Evolutionary conservation across 2,113 vertebrate species (phyloP).

Genomic region (Aleadryas rufinucha): DNA sequence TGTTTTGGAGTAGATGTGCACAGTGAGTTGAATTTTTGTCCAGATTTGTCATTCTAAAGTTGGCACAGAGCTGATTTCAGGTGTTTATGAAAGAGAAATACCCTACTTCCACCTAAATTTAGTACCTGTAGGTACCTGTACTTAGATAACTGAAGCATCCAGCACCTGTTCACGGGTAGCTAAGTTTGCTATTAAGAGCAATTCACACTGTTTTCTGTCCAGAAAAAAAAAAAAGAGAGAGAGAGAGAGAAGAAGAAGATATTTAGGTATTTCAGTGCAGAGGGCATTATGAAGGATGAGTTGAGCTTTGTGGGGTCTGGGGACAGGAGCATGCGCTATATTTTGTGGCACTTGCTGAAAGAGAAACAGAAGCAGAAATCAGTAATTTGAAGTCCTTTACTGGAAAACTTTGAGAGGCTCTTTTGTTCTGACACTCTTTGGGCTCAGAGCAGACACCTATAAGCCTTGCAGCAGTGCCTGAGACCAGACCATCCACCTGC

Average conservation of each 20-base stretch:
- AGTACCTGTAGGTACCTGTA: neutral
- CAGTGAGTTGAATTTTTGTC: neutral
- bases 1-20: neutral
- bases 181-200: neutral
- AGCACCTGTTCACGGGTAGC: rapidly evolving
- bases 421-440: neutral
- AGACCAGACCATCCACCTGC: rapidly evolving
- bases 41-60: neutral
- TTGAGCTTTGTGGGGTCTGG: neutral
- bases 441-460: neutral
- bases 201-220: neutral
- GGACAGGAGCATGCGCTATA: rapidly evolving
- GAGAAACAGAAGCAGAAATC: neutral
- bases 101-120: neutral
- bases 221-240: neutral
- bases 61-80: neutral
- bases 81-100: neutral
- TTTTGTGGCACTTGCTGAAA: neutral
- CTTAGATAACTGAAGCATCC: neutral
- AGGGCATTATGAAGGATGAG: neutral
- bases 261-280: neutral
- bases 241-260: neutral
- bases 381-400: neutral
- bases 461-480: neutral
- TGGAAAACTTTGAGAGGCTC: neutral